phyloP scores from a whole-genome alignment of 1,140 invertebrate species.

The Drosophila pachea region DNA sequence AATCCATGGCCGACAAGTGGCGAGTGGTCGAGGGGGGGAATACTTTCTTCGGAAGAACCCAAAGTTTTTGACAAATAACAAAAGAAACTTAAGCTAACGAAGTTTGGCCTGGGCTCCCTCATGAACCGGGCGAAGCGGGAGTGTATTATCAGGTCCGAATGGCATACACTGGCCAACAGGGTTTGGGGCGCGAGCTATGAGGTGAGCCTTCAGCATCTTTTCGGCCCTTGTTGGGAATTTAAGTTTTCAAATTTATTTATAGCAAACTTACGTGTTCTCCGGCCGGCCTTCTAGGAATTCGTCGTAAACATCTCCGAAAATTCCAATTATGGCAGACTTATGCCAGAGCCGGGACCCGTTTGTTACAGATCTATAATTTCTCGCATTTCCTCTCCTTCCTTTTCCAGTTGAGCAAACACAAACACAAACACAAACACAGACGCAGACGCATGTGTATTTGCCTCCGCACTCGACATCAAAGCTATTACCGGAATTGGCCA shows the following conservation, averaged over 20 bases:
- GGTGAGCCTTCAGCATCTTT: constrained; percentile 3
- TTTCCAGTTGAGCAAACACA: constrained; percentile 14
- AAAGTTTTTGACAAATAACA: constrained; percentile 4
- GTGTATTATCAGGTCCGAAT: not conserved
- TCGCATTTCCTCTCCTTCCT: not conserved
- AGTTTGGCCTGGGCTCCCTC: not conserved
- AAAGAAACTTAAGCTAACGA: constrained; percentile 1
- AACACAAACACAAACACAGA: constrained; percentile 12
- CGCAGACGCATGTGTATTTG: not conserved
- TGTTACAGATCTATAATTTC: constrained; percentile 7
- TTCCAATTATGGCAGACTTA: not conserved
- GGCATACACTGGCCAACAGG: not conserved
- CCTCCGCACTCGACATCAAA: constrained; percentile 12
- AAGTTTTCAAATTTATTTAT: constrained; percentile 6
- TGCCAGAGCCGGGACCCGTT: not conserved
- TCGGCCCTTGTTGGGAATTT: constrained; percentile 14
- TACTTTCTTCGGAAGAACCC: not conserved
- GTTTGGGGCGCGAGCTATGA: not conserved
- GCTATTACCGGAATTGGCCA: constrained; percentile 11
- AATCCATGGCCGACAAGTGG: too few species aligned
- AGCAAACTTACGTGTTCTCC: not conserved
- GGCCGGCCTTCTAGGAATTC: constrained; percentile 2
- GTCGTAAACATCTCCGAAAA: not conserved
- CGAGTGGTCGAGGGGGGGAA: too few species aligned
- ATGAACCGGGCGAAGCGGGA: not conserved